Conservation (phyloP, 2,888 invertebrate genomes). For the Ophioninae sp. region DNA sequence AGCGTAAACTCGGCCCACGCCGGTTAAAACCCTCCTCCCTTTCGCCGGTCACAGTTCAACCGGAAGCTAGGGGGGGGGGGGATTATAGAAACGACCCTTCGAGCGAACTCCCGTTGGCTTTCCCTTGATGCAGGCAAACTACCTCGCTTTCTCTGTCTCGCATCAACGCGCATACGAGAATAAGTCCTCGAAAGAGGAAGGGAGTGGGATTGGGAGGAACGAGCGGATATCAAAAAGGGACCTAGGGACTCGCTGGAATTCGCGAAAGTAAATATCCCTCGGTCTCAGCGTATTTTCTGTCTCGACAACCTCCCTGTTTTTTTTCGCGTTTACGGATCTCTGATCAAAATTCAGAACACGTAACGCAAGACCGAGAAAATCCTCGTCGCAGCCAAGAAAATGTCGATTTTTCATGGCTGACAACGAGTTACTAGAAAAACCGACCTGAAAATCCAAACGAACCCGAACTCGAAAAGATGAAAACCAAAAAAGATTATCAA, state of each 20-base stretch:
- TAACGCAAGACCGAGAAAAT: constrained; percentile 63
- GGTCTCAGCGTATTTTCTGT: constrained; percentile 21
- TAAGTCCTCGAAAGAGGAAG: constrained; percentile 44
- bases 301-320: constrained; percentile 10
- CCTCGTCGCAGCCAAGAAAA: constrained; percentile 40
- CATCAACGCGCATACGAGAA: constrained; percentile 42
- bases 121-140: constrained; percentile 48
- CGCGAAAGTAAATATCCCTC: constrained; percentile 52
- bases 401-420: neutral
- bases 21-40: constrained; percentile 1
- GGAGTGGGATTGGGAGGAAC: neutral
- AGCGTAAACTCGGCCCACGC: constrained; percentile 22
- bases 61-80: constrained; percentile 35
- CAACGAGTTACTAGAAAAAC: neutral
- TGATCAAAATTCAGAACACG: constrained; percentile 66
- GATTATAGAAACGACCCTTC: constrained; percentile 56
- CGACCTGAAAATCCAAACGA: too few relatives aligned
- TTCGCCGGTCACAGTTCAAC: constrained; percentile 40
- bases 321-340: constrained; percentile 29
- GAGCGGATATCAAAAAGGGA: constrained; percentile 37
- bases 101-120: constrained; percentile 49
- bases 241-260: constrained; percentile 48
- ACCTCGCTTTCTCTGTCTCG: constrained; percentile 6
- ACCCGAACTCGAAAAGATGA: too few relatives aligned
- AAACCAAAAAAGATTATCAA: too few relatives aligned